phyloP scores from a whole-genome alignment of 1,140 invertebrate species.

The Diachasma alloeum region DNA sequence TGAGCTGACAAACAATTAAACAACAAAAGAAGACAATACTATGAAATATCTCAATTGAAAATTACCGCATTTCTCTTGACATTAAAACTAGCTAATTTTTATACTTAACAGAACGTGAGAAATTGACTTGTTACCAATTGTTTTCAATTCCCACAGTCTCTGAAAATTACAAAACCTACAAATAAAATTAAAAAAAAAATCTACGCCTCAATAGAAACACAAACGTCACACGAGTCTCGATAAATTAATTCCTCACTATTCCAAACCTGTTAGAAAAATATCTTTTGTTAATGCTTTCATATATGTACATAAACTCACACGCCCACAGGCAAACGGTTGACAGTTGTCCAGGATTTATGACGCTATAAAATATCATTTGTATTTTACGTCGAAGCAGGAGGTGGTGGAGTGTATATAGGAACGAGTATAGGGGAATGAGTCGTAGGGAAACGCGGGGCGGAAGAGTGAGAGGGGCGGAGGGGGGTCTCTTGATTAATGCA shows the following conservation, averaged over 20 bases:
- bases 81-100: too few species aligned
- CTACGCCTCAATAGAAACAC: neutral
- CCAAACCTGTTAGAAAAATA: constrained; percentile 1
- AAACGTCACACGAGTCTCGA: neutral
- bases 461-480: neutral
- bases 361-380: constrained; percentile 66
- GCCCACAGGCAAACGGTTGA: constrained; percentile 51
- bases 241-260: neutral
- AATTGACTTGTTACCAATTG: too few species aligned
- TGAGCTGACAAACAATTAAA: too few species aligned
- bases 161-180: neutral
- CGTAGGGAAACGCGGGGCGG: too few species aligned
- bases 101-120: too few species aligned
- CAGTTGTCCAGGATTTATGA: constrained; percentile 60
- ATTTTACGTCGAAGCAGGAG: constrained; percentile 58
- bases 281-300: constrained; percentile 13
- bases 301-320: constrained; percentile 33
- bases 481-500: constrained; percentile 57
- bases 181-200: neutral
- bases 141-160: too few species aligned
- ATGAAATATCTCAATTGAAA: too few species aligned
- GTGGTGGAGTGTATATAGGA: constrained; percentile 10
- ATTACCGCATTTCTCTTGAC: too few species aligned
- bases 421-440: neutral
- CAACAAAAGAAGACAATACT: too few species aligned